These are phyloP conservation scores for Malaclemys terrapin DNA, from an alignment of 2,113 vertebrate genomes.

Conservation along the genomic window DNA sequence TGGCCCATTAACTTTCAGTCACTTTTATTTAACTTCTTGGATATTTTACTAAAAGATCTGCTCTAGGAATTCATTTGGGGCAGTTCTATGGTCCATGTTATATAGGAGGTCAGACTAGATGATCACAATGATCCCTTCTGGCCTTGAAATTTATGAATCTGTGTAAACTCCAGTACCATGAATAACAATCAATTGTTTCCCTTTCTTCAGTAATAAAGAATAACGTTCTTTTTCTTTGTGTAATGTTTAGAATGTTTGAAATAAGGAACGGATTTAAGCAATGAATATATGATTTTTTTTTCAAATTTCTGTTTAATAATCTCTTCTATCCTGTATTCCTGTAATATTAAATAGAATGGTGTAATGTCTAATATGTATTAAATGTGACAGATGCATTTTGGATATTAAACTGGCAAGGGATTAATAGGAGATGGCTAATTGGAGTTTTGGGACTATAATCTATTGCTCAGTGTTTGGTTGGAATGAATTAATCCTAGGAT, in stretches of 20 bases:
- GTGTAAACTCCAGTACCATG: neutral
- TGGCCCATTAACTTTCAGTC: neutral
- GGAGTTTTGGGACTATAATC: neutral
- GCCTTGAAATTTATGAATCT: neutral
- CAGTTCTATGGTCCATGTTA: neutral
- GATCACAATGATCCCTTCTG: neutral
- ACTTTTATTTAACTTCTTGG: neutral
- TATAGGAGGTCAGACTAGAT: neutral
- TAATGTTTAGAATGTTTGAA: neutral
- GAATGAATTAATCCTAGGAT: neutral
- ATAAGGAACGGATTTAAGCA: neutral
- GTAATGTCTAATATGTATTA: neutral
- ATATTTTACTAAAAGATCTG: neutral
- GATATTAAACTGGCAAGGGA: neutral
- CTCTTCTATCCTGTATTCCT: neutral
- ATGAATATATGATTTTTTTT: neutral
- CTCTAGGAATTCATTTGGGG: neutral
- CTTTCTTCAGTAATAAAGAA: neutral
- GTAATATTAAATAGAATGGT: neutral
- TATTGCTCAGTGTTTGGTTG: neutral
- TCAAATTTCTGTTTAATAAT: neutral
- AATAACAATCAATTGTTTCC: neutral
- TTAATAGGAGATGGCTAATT: neutral
- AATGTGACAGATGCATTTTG: neutral
- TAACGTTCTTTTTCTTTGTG: neutral